Percentiles rank a stretch among this genome's conserved stretches.
Conservation (phyloP, 2,113 vertebrate genomes). For the Rallus limicola region DNA sequence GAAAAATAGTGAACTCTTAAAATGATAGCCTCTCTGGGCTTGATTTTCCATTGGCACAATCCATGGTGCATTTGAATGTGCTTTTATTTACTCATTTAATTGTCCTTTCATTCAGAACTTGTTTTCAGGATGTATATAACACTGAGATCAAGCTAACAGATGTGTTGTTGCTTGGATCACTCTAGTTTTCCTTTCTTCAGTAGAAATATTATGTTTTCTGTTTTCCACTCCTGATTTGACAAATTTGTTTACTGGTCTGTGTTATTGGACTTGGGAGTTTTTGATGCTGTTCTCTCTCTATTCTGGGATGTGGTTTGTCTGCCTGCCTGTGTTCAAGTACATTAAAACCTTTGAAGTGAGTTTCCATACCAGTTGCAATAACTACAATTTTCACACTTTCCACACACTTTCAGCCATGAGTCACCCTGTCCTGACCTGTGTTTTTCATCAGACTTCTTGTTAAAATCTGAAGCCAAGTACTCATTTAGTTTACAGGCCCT, state of each 20-base stretch:
- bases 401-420: neutral
- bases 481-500: neutral
- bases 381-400: neutral
- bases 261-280: neutral
- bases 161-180: neutral
- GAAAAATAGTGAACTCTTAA: neutral
- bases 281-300: neutral
- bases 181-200: neutral
- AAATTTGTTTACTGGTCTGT: neutral
- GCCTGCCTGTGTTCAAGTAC: neutral
- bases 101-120: neutral
- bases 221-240: neutral
- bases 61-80: neutral
- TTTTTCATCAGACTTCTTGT: neutral
- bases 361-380: neutral
- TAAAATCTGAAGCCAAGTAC: neutral
- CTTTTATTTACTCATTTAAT: conserved; percentile 15
- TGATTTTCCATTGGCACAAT: neutral
- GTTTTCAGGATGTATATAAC: neutral
- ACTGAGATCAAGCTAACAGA: neutral
- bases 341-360: neutral
- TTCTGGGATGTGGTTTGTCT: neutral
- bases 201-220: neutral
- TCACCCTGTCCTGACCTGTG: neutral
- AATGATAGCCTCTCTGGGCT: neutral